Percentiles rank a stretch among this genome's conserved stretches.
These are phyloP conservation scores for Myotis lucifugus DNA, from an alignment of 2,113 vertebrate species.

Conservation along the genomic window DNA sequence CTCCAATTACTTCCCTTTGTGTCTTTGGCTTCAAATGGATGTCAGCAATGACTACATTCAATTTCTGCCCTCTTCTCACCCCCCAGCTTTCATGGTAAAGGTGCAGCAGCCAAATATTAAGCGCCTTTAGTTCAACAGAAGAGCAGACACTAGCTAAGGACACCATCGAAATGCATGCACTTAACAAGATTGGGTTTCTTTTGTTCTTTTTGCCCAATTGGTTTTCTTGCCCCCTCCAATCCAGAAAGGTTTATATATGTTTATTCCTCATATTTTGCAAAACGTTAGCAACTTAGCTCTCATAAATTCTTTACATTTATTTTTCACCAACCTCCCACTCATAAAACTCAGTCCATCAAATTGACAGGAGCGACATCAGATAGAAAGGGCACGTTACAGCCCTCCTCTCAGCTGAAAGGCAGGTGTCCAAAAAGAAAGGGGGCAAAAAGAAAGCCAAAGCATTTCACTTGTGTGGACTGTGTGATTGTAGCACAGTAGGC, in stretches of 20 bases:
- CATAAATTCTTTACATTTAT: neutral
- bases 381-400: neutral
- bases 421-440: neutral
- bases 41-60: neutral
- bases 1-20: conserved; percentile 45
- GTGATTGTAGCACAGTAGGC: neutral
- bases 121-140: neutral
- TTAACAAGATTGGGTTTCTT: neutral
- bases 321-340: neutral
- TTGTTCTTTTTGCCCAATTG: neutral
- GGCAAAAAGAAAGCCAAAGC: neutral
- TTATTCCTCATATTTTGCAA: neutral
- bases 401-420: neutral
- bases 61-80: neutral
- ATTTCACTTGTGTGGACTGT: neutral
- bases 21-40: conserved; percentile 56
- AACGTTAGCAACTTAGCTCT: neutral
- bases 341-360: conserved; percentile 1
- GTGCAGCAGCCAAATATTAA: neutral
- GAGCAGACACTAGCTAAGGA: neutral
- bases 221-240: neutral
- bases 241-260: neutral
- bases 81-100: neutral
- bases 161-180: neutral
- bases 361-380: neutral